phyloP scores from a whole-genome alignment of 2,888 invertebrate genomes.

The Apocheima hispidaria region DNA sequence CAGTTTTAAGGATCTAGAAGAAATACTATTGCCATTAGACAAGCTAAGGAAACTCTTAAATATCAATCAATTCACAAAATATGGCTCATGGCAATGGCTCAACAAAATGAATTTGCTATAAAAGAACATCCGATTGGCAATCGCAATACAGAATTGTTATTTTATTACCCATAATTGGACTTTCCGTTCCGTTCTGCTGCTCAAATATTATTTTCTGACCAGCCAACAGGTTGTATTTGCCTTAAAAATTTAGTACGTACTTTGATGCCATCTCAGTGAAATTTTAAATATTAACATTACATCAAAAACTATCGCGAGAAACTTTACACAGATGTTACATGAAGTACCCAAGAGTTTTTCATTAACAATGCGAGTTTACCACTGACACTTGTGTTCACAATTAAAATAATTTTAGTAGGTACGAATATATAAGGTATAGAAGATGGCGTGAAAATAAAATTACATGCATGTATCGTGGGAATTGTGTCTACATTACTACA shows the following conservation, averaged over 20 bases:
- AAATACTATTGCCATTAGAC: background rate
- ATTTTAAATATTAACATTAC: background rate
- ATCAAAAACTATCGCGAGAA: background rate
- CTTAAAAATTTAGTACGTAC: slow-evolving; percentile 2
- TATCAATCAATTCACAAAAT: background rate
- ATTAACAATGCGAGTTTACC: too few relatives aligned
- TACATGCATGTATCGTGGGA: slow-evolving; percentile 7
- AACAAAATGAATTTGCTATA: slow-evolving; percentile 46
- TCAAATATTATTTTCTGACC: slow-evolving; percentile 43
- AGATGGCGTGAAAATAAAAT: background rate
- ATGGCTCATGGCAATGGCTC: slow-evolving; percentile 35
- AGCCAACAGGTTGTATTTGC: slow-evolving; percentile 9
- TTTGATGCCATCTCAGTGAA: too few relatives aligned
- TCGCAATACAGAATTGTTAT: slow-evolving; percentile 49
- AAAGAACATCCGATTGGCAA: slow-evolving; percentile 48
- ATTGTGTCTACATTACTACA: background rate
- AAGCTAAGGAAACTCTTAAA: background rate
- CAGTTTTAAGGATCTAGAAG: too few relatives aligned
- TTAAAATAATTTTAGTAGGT: background rate
- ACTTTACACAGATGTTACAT: background rate
- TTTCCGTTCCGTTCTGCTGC: slow-evolving; percentile 52
- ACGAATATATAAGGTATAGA: too few relatives aligned
- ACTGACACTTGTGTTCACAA: background rate
- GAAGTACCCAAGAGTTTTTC: background rate
- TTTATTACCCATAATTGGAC: slow-evolving; percentile 60